These are phyloP conservation scores for Dasyornis broadbenti DNA, from an alignment of 2,113 vertebrate species.

Conservation along the genomic window DNA sequence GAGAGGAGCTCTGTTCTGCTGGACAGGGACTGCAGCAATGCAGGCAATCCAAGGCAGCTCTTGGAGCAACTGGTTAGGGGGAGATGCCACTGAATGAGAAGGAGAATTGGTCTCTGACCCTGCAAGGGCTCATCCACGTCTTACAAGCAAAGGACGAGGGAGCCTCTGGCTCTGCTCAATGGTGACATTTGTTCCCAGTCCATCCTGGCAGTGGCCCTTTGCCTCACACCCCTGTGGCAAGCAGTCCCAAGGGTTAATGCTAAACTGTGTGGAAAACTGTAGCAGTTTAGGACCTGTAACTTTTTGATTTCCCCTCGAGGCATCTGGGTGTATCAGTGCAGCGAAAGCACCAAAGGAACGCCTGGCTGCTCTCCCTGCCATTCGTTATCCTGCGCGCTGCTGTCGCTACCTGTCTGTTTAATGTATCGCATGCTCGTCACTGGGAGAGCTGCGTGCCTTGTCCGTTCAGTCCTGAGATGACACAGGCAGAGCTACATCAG, in stretches of 20 bases:
- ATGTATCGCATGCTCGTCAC: not conserved
- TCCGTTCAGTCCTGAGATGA: not conserved
- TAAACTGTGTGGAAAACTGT: not conserved
- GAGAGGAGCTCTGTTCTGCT: not conserved
- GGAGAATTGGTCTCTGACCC: not conserved
- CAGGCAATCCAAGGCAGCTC: not conserved
- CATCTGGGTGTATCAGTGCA: not conserved
- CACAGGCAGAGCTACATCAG: not conserved
- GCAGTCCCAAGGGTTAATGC: not conserved
- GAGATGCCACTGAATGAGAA: not conserved
- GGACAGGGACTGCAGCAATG: not conserved
- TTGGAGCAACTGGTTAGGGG: not conserved
- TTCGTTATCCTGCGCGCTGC: not conserved
- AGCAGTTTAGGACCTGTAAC: not conserved
- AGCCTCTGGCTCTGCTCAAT: accelerated
- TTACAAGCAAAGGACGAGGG: not conserved
- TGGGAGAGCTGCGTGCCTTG: not conserved
- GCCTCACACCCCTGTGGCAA: not conserved
- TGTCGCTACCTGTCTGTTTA: not conserved
- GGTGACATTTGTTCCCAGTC: not conserved
- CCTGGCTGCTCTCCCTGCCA: not conserved
- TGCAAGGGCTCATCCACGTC: accelerated
- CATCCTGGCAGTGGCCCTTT: not conserved
- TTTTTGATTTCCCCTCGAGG: not conserved
- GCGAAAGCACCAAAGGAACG: accelerated